These are phyloP conservation scores for Barypeithes pellucidus DNA, from an alignment of 2,888 invertebrate species.

Conservation along the genomic window DNA sequence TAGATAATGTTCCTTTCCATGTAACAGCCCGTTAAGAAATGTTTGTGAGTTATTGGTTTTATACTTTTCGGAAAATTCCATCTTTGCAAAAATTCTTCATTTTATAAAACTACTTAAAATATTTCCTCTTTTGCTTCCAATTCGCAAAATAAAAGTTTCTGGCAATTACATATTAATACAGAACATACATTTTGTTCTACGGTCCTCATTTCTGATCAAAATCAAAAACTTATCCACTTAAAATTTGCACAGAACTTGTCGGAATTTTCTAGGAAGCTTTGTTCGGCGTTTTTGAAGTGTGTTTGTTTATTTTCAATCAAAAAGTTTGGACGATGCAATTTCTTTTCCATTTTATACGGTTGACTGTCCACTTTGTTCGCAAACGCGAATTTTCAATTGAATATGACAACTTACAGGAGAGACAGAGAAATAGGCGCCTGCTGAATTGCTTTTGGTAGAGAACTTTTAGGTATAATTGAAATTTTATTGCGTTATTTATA, in stretches of 20 bases:
- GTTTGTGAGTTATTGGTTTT: too few relatives aligned
- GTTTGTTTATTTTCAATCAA: slow-evolving; percentile 39
- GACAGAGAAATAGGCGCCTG: slow-evolving; percentile 13
- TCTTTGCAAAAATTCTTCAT: too few relatives aligned
- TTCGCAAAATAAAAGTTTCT: too few relatives aligned
- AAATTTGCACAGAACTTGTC: slow-evolving; percentile 25
- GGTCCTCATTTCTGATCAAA: slow-evolving; percentile 9
- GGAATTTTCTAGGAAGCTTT: slow-evolving; percentile 16
- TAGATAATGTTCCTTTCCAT: too few relatives aligned
- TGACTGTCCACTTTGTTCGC: slow-evolving; percentile 38
- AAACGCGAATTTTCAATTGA: slow-evolving; percentile 28
- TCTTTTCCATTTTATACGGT: slow-evolving; percentile 31
- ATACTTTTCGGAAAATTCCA: too few relatives aligned
- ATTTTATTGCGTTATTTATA: background rate
- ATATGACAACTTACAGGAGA: slow-evolving; percentile 25
- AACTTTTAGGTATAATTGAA: slow-evolving; percentile 12
- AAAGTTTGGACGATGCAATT: slow-evolving; percentile 34
- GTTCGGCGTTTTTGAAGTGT: slow-evolving; percentile 25
- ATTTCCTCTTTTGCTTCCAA: too few relatives aligned
- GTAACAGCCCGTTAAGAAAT: too few relatives aligned
- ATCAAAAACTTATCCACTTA: slow-evolving; percentile 31
- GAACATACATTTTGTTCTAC: background rate
- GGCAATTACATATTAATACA: background rate
- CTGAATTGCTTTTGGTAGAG: background rate
- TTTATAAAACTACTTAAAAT: too few relatives aligned